Conservation (phyloP, 1,140 invertebrate species). For the Pogonognathellus flavescens region DNA sequence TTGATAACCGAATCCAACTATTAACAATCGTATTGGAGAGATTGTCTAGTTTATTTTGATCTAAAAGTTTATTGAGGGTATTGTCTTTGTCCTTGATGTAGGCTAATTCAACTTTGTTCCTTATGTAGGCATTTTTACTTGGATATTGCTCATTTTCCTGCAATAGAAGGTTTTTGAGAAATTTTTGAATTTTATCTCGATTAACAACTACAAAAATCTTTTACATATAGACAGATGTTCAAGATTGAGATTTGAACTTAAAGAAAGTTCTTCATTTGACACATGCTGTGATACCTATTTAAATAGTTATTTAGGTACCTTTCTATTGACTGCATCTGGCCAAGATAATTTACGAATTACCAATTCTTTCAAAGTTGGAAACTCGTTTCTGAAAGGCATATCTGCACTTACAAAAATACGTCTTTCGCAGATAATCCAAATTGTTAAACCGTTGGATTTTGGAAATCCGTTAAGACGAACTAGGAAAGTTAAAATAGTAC, state of each 20-base stretch:
- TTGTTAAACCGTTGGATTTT: no score
- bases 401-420: background rate
- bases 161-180: no score
- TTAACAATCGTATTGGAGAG: slow-evolving; percentile 29
- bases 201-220: no score
- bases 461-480: no score
- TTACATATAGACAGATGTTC: no score
- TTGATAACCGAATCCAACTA: slow-evolving; percentile 12
- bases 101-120: background rate
- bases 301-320: no score
- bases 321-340: slow-evolving; percentile 41
- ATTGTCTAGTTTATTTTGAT: slow-evolving; percentile 5
- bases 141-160: slow-evolving; percentile 20
- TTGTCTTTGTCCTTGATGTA: slow-evolving; percentile 44
- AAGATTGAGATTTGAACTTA: no score
- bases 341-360: slow-evolving; percentile 44
- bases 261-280: no score
- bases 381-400: slow-evolving; percentile 49
- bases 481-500: no score
- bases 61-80: background rate
- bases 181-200: no score
- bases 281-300: no score
- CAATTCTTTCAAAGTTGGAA: slow-evolving; percentile 52
- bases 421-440: no score
- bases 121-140: background rate